Conservation (phyloP, 2,888 invertebrate genomes). For the Cryptophagus acutangulus region DNA sequence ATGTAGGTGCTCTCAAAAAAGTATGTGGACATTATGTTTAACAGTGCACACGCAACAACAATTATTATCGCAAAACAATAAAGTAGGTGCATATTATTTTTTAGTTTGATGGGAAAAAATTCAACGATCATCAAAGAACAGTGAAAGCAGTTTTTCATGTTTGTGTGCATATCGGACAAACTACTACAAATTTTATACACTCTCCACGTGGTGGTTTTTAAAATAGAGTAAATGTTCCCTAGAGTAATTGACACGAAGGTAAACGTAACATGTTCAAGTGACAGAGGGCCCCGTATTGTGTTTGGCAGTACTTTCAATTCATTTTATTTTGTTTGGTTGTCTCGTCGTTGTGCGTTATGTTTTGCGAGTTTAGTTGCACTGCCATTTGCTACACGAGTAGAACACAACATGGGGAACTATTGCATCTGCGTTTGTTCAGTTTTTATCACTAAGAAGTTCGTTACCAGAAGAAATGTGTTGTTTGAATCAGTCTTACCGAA, state of each 20-base stretch:
- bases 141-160: no score
- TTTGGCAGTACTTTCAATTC: conserved; percentile 9
- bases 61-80: conserved; percentile 27
- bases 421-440: conserved; percentile 38
- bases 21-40: conserved; percentile 41
- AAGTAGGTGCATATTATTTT: conserved; percentile 30
- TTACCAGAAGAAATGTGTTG: conserved; percentile 50
- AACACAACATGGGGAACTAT: conserved; percentile 31
- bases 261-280: conserved; percentile 51
- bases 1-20: conserved; percentile 33
- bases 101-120: no score
- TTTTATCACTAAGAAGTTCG: conserved; percentile 46
- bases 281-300: conserved; percentile 30
- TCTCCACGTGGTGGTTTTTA: conserved; percentile 39
- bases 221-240: conserved; percentile 68
- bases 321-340: conserved; percentile 22
- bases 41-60: conserved; percentile 48
- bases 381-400: conserved; percentile 3
- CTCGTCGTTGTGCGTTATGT: conserved; percentile 10
- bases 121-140: no score
- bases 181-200: conserved; percentile 30
- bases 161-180: conserved; percentile 14
- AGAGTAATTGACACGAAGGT: conserved; percentile 79
- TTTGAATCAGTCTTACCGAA: conserved; percentile 51
- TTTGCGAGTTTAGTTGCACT: conserved; percentile 5